Base-by-base conservation (phyloP, 2,113 vertebrate genomes). In the Nibea coibor region DNA sequence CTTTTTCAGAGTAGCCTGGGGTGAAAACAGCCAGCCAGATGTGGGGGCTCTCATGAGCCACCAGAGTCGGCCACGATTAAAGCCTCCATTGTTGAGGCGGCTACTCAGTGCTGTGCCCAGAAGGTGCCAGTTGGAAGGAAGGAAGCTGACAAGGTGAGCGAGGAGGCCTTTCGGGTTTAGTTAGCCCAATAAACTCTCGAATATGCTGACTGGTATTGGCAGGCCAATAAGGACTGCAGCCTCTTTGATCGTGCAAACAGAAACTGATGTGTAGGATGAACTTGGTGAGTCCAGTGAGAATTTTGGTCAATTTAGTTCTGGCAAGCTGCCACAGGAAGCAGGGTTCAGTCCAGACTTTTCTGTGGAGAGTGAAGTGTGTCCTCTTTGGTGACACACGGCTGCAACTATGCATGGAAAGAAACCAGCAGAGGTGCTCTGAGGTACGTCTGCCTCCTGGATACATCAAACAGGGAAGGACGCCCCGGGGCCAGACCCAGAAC, bases 171-270 rank as follows among this genome's bases (percentile, higher is more conserved):
- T 17, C 43, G 43, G 65, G 14, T 22, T 59, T 28, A 51, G 71
- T 65, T 31, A 45, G 24, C 14, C 45, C 20, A 66, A 26, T 66
- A 39, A 72, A 76, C 45, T 20, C 28, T 3, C 31, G 50, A 62
- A 53, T 57, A 39, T 73, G 67, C 67, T 47, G 69, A 67, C 48
- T 69, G 57, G 26, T 24, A 47, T 15, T 73, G 70, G 24, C 63
- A 66, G 54, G 35, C 24, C 56, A 9, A 53, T 66, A 15, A 57
- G 20, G 5, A 50, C 39, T 8, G 1, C 63, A 69, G 22, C 31
- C 64, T 50, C n/a, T 48, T 11, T 57, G 26, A 51, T n/a, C 14
- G 2, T 17, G 45, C n/a, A 77, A 22, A 24, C 26, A 54, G 56
- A 75, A 64, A 54, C 28, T 28, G n/a, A 31, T 14, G 14, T 7